Conservation (phyloP, 2,888 invertebrate species). For the Acrobasis suavella region DNA sequence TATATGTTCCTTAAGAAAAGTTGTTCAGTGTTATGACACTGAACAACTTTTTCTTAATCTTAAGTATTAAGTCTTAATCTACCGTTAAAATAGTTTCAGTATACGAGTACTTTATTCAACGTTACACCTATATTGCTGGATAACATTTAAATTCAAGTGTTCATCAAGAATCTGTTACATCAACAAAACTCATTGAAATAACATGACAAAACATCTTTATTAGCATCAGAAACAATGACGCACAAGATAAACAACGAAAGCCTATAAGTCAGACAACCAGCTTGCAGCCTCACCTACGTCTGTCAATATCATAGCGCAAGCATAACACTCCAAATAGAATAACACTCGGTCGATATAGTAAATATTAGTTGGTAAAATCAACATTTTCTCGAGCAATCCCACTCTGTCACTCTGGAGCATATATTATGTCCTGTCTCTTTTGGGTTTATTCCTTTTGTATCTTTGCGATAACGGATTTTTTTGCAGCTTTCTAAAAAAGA, state of each 20-base stretch:
- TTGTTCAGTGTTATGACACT: too few relatives aligned
- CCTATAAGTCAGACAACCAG: constrained; percentile 11
- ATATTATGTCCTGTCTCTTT: constrained; percentile 16
- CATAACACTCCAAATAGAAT: constrained; percentile 16
- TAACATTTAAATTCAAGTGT: too few relatives aligned
- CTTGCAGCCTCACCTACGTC: constrained; percentile 17
- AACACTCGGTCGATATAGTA: constrained; percentile 16
- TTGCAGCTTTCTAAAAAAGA: too few relatives aligned
- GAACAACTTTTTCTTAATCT: too few relatives aligned
- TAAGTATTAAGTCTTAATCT: too few relatives aligned
- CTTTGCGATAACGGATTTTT: background rate
- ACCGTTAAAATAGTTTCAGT: too few relatives aligned
- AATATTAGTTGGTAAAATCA: constrained; percentile 21
- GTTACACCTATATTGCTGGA: too few relatives aligned
- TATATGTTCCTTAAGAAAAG: too few relatives aligned
- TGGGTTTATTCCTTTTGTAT: constrained; percentile 4
- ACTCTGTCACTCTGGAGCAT: constrained; percentile 14
- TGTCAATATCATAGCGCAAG: constrained; percentile 10
- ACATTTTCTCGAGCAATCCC: constrained; percentile 20
- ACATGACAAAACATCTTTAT: constrained; percentile 9
- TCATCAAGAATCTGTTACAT: background rate
- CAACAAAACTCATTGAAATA: background rate
- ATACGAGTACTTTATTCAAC: too few relatives aligned
- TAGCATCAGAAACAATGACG: constrained; percentile 13
- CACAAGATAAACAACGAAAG: constrained; percentile 11